These are phyloP conservation scores for Polyodon spathula DNA, from an alignment of 2,113 vertebrate genomes.

Conservation along the genomic window DNA sequence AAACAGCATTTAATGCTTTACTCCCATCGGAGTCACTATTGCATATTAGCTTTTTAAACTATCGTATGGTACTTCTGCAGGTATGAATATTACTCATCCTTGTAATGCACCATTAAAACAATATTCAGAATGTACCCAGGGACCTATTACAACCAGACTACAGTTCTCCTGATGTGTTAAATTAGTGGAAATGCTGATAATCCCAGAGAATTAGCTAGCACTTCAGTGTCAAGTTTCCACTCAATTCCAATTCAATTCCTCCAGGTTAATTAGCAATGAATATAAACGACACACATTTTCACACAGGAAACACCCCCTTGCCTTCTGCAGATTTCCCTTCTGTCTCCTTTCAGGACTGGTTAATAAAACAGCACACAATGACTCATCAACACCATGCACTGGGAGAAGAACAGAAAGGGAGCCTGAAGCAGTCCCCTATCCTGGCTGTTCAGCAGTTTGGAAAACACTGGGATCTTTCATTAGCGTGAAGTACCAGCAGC, in stretches of 20 bases:
- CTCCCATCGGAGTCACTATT: too few relatives aligned
- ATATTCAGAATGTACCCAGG: slow-evolving; percentile 2
- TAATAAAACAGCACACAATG: slow-evolving; percentile 2
- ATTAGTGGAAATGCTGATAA: slow-evolving; percentile 1
- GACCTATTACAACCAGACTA: slow-evolving; percentile 7
- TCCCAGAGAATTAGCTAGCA: slow-evolving; percentile 2
- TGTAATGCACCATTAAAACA: slow-evolving; percentile 12
- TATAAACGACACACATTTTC: slow-evolving; percentile 12
- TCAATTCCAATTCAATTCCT: slow-evolving; percentile 13
- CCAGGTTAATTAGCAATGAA: slow-evolving; percentile 13
- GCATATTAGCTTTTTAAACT: too few relatives aligned
- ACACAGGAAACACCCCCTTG: slow-evolving; percentile 4
- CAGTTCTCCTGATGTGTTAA: slow-evolving; percentile 6
- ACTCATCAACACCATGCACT: not conserved
- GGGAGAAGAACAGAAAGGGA: not conserved
- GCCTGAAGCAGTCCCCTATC: not conserved
- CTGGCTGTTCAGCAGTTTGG: slow-evolving; percentile 8
- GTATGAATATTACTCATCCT: slow-evolving; percentile 4
- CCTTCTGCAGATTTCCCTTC: slow-evolving; percentile 3
- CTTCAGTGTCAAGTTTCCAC: not conserved
- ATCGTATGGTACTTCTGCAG: too few relatives aligned
- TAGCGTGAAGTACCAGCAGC: slow-evolving; percentile 8
- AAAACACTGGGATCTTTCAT: slow-evolving; percentile 17
- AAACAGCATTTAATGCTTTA: too few relatives aligned
- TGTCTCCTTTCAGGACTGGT: not conserved